Percentiles rank a stretch among this genome's conserved stretches.
These are phyloP conservation scores for Buathra laborator DNA, from an alignment of 2,888 invertebrate species.

Conservation along the genomic window DNA sequence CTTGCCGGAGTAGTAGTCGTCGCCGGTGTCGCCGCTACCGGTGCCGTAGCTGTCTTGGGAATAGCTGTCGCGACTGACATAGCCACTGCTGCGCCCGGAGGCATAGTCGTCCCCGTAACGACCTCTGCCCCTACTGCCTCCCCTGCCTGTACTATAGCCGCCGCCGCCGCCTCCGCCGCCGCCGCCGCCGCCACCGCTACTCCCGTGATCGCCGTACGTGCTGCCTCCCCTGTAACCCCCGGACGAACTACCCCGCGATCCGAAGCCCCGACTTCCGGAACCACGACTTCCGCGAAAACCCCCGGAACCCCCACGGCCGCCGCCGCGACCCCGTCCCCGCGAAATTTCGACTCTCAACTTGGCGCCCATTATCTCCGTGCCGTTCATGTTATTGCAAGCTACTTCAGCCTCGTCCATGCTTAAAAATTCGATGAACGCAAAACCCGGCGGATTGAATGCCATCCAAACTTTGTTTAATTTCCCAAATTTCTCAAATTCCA, in stretches of 20 bases:
- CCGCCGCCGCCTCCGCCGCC: conserved; percentile 86
- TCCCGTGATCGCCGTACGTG: conserved; percentile 86
- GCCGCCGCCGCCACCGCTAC: conserved; percentile 86
- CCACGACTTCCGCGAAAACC: conserved; percentile 88
- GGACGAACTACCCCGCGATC: conserved; percentile 82
- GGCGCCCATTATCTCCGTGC: conserved; percentile 94
- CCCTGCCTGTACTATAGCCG: conserved; percentile 86
- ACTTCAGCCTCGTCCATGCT: conserved; percentile 95
- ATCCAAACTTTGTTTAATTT: conserved; percentile 97
- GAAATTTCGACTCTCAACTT: conserved; percentile 96
- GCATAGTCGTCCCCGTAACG: conserved; percentile 84
- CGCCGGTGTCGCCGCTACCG: conserved; percentile 78
- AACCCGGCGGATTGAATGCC: conserved; percentile 97
- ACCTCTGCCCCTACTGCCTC: conserved; percentile 81
- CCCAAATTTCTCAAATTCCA: conserved; percentile 96
- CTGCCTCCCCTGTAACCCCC: conserved; percentile 86
- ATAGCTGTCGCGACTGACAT: conserved; percentile 82
- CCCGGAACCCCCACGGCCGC: conserved; percentile 88
- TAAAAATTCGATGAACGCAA: conserved; percentile 97
- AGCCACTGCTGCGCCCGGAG: conserved; percentile 79
- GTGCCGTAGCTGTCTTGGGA: conserved; percentile 81
- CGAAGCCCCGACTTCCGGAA: conserved; percentile 85
- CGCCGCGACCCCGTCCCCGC: conserved; percentile 91
- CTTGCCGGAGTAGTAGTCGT: conserved; percentile 83
- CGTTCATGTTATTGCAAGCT: conserved; percentile 95